These are phyloP conservation scores for Metaphire vulgaris DNA, from an alignment of 1,140 invertebrate genomes.

Conservation along the genomic window DNA sequence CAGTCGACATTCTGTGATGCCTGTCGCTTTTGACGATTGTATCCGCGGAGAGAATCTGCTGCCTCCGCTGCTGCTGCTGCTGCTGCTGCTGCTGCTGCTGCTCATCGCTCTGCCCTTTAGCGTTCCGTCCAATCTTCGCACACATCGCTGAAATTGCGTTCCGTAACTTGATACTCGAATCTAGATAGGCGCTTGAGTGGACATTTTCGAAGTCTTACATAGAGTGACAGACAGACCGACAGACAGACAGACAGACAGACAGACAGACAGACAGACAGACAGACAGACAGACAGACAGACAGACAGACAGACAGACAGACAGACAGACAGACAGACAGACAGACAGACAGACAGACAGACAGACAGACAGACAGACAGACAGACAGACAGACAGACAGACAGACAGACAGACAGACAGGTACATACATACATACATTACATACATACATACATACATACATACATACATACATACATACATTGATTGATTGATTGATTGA, in stretches of 20 bases:
- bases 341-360: not conserved
- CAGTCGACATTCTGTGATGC: too few species aligned
- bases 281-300: slow-evolving; percentile 1
- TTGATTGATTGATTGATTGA: slow-evolving; percentile 18
- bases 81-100: too few species aligned
- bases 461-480: not conserved
- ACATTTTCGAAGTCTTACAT: too few species aligned
- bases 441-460: not conserved
- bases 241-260: not conserved
- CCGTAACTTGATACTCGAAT: too few species aligned
- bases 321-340: not conserved
- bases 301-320: slow-evolving; percentile 6
- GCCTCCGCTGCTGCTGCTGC: too few species aligned
- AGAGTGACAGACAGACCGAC: too few species aligned
- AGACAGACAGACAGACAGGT: slow-evolving; percentile 7
- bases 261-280: not conserved
- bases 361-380: not conserved
- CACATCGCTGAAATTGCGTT: too few species aligned
- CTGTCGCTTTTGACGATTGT: too few species aligned
- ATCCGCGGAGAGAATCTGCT: too few species aligned
- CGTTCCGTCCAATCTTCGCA: too few species aligned
- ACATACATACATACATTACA: not conserved
- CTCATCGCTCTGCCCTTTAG: too few species aligned
- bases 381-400: not conserved
- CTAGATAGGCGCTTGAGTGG: too few species aligned